These are phyloP conservation scores for Etheostoma perlongum DNA, from an alignment of 2,797 vertebrate species.

Conservation along the genomic window DNA sequence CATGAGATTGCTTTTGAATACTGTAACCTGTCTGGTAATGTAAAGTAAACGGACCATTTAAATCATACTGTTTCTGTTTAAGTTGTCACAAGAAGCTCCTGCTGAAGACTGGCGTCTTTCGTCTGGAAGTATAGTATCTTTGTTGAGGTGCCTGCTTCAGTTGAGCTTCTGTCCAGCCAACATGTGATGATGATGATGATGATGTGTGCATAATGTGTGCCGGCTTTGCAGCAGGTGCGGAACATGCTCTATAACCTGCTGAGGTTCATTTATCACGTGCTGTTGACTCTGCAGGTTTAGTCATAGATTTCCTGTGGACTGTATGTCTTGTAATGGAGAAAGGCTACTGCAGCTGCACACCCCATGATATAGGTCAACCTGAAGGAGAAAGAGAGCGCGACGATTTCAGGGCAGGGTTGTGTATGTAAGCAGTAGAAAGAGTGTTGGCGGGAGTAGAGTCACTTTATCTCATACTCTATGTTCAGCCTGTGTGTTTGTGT, in stretches of 20 bases:
- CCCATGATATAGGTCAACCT: constrained; percentile 38
- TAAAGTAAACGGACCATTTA: neutral
- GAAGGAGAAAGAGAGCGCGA: neutral
- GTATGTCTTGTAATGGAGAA: neutral
- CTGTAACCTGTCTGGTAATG: neutral
- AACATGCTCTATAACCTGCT: neutral
- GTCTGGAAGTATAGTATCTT: neutral
- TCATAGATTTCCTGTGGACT: neutral
- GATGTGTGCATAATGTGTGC: neutral
- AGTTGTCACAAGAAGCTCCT: no score
- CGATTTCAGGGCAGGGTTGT: neutral
- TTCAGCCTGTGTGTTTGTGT: neutral
- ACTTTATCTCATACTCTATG: neutral
- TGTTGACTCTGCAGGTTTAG: constrained; percentile 52
- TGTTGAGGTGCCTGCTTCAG: neutral
- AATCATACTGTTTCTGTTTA: no score
- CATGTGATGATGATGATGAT: neutral
- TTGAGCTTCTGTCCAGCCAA: neutral
- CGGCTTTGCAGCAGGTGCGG: constrained; percentile 48
- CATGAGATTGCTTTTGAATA: neutral
- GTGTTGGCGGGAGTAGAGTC: neutral
- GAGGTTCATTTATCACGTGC: constrained; percentile 39
- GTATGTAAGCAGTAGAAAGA: constrained; percentile 2
- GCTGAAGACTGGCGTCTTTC: no score
- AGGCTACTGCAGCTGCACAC: constrained; percentile 55